These are phyloP conservation scores for Bradypodion pumilum DNA, from an alignment of 2,797 vertebrate genomes.

Conservation along the genomic window DNA sequence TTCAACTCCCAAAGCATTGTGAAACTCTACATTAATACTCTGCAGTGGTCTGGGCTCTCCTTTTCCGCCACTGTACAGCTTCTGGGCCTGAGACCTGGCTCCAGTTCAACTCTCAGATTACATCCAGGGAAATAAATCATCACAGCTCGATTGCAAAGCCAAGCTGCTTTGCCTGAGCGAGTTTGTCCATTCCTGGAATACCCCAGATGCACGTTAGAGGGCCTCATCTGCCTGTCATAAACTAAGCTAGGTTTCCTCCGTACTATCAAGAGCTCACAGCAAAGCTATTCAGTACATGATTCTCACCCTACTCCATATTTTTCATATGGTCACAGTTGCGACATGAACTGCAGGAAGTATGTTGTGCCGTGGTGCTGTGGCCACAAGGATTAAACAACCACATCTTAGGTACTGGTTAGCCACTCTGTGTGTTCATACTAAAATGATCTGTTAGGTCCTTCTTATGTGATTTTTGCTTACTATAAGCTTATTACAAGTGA, in stretches of 20 bases:
- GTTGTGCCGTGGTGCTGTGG: not conserved
- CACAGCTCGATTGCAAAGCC: not conserved
- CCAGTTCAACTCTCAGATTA: not conserved
- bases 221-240: not conserved
- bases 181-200: not conserved
- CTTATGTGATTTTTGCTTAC: not conserved
- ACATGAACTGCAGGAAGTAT: not conserved
- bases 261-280: not conserved
- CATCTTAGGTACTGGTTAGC: too few species aligned
- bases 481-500: not conserved
- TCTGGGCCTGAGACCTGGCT: not conserved
- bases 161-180: too few species aligned
- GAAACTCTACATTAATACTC: not conserved
- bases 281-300: not conserved
- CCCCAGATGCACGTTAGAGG: slow-evolving; percentile 18
- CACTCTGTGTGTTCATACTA: not conserved
- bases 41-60: not conserved
- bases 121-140: not conserved
- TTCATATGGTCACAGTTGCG: too few species aligned
- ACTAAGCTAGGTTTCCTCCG: not conserved
- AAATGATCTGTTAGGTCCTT: not conserved
- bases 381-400: not conserved
- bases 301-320: too few species aligned
- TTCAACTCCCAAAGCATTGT: not conserved
- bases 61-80: not conserved